Evolutionary conservation across 2,113 vertebrate species (phyloP).

Genomic region (Origma solitaria): DNA sequence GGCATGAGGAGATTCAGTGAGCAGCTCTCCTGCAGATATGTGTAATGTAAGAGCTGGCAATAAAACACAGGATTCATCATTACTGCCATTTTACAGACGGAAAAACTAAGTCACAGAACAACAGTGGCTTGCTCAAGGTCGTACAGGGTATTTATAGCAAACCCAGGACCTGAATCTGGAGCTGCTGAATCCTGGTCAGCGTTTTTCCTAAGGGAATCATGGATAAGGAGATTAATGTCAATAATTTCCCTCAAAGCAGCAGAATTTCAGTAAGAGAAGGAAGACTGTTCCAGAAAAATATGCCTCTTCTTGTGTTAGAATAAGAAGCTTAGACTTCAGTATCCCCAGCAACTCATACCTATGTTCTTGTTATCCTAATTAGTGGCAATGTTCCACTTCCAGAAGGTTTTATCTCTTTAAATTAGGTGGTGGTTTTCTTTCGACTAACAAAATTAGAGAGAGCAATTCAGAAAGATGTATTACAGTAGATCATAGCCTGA

Average conservation of each 20-base stretch:
- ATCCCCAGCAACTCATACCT: not conserved
- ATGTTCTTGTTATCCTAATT: conserved; percentile 34
- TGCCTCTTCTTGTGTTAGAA: not conserved
- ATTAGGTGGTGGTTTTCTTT: not conserved
- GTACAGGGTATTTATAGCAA: not conserved
- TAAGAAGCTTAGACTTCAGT: not conserved
- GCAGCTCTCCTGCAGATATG: not conserved
- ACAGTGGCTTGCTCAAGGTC: not conserved
- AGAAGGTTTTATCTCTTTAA: conserved; percentile 13
- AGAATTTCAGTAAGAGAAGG: not conserved
- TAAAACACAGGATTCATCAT: conserved; percentile 6
- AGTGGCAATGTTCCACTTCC: conserved; percentile 5
- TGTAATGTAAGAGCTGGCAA: conserved; percentile 15
- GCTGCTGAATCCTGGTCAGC: conserved; percentile 10
- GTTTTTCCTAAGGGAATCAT: not conserved
- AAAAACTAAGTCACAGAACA: conserved; percentile 16
- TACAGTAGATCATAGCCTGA: conserved; percentile 8
- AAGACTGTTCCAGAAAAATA: not conserved
- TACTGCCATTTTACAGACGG: not conserved
- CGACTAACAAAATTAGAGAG: conserved; percentile 49
- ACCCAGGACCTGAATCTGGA: conserved; percentile 1
- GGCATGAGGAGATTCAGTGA: not conserved
- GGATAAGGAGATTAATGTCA: conserved; percentile 19
- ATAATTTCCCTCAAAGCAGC: not conserved
- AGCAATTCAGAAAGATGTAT: conserved; percentile 43